Evolutionary conservation across 2,888 invertebrate species (phyloP), one percentile per base, ranked within the genome.

Genomic region (Muscina levida): DNA sequence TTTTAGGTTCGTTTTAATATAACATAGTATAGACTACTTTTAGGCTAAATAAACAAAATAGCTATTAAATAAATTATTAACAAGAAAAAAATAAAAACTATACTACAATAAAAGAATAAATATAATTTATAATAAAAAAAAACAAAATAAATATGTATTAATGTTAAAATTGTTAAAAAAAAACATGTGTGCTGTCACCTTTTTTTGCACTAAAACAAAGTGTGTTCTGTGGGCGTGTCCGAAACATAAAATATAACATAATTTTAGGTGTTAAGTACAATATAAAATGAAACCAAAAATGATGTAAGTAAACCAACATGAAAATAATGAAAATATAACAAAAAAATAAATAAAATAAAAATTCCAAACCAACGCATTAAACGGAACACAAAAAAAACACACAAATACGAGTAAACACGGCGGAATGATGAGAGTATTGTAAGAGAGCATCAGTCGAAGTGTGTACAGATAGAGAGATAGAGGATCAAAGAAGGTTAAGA

Each of bases 131-230:
- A 44, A 56, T 15, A 74, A 67, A 48, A 42, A 59, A 71, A 26
- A 56, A 65, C 59, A 51, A 59, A 37, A 39, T 10, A 1, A 51
- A 48, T 66, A 75, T 72, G 56, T 44, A 68, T 65, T n/a, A n/a
- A 79, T 70, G 51, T 48, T 17, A 22, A 42, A 71, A 79, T 71
- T 73, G 8, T 70, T 48, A 66, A 46, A 65, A 65, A 19, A 26
- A 44, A 26, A 75, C 68, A 71, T 62, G 67, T 78, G 75, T 73
- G 82, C 82, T 82, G 82, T 82, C 82, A 82, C 78, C 80, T 80
- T 82, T 78, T 51, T 26, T 66, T 59, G n/a, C 15, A 19, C 42
- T 66, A 22, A 62, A 77, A 74, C 44, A 76, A 70, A 24, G 46
- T 67, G 48, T 66, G 46, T 11, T n/a, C n/a, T 68, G 59, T 71